phyloP scores from a whole-genome alignment of 2,888 invertebrate species.

The Chymomyza amoena region DNA sequence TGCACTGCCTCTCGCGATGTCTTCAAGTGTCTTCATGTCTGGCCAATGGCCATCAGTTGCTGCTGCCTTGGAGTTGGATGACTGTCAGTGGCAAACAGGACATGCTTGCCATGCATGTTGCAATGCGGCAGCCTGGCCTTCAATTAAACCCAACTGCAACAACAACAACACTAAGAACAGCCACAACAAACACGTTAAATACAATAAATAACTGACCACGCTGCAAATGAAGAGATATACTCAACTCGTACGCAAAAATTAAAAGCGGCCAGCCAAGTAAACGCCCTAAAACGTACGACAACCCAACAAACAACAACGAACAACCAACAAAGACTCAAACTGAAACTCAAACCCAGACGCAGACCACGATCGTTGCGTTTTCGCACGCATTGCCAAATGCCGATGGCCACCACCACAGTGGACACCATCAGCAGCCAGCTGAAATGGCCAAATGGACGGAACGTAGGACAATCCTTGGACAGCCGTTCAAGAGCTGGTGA shows the following conservation, averaged over 20 bases:
- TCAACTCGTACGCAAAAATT: constrained; percentile 64
- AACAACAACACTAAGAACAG: constrained; percentile 27
- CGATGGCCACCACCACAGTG: constrained; percentile 37
- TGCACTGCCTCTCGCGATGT: background rate
- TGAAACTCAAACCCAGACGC: background rate
- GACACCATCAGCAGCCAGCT: constrained; percentile 28
- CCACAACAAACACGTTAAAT: constrained; percentile 54
- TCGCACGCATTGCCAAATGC: constrained; percentile 66
- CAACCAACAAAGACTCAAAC: background rate
- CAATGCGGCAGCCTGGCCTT: constrained; percentile 69
- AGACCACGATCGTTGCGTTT: constrained; percentile 59
- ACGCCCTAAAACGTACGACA: constrained; percentile 70
- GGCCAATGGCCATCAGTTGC: constrained; percentile 34
- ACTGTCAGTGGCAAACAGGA: constrained; percentile 66
- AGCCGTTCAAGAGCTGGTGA: constrained; percentile 54
- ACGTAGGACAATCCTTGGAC: constrained; percentile 36
- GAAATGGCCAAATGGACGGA: constrained; percentile 45
- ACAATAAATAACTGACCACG: constrained; percentile 68
- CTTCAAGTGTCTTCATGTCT: constrained; percentile 6
- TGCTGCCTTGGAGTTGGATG: constrained; percentile 32
- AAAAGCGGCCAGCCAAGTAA: constrained; percentile 57
- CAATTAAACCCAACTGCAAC: constrained; percentile 56
- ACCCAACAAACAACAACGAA: constrained; percentile 4
- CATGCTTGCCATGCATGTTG: constrained; percentile 71
- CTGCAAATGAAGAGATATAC: constrained; percentile 69